phyloP scores from a whole-genome alignment of 2,888 invertebrate species.

The Bugula neritina region DNA sequence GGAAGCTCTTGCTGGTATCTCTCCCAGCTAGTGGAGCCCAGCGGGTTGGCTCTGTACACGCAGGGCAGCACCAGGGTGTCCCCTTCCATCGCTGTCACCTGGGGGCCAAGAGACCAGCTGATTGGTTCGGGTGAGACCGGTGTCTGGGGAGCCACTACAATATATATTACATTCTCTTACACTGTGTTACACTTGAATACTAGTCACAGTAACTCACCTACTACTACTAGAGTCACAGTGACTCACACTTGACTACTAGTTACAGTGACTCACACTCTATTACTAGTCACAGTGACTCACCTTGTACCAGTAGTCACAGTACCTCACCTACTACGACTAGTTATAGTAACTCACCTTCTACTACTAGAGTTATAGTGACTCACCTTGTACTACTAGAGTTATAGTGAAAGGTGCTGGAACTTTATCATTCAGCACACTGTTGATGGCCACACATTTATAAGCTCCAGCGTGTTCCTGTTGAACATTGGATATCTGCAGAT shows the following conservation, averaged over 20 bases:
- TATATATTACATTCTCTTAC: too few species aligned
- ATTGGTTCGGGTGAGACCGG: neutral
- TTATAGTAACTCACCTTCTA: too few species aligned
- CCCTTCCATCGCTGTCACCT: slow-evolving; percentile 35
- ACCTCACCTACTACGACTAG: too few species aligned
- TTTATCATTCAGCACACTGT: slow-evolving; percentile 26
- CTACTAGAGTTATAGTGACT: neutral
- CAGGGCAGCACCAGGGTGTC: slow-evolving; percentile 89
- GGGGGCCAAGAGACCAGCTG: slow-evolving; percentile 23
- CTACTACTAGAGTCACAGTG: too few species aligned
- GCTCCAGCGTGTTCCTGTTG: slow-evolving; percentile 30
- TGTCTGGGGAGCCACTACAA: neutral
- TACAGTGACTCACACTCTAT: too few species aligned
- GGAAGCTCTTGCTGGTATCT: slow-evolving; percentile 62
- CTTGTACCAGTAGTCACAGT: too few species aligned
- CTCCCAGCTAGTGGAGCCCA: slow-evolving; percentile 83
- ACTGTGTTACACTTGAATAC: too few species aligned
- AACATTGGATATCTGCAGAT: slow-evolving; percentile 32
- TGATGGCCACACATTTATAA: slow-evolving; percentile 32
- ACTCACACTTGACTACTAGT: too few species aligned
- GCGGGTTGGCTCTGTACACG: slow-evolving; percentile 88
- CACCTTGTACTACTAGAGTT: slow-evolving; percentile 5
- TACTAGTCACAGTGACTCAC: too few species aligned
- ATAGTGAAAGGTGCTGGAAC: neutral
- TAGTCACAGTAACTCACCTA: too few species aligned